phyloP scores from a whole-genome alignment of 2,888 invertebrate species.

The Phengaris alcon region DNA sequence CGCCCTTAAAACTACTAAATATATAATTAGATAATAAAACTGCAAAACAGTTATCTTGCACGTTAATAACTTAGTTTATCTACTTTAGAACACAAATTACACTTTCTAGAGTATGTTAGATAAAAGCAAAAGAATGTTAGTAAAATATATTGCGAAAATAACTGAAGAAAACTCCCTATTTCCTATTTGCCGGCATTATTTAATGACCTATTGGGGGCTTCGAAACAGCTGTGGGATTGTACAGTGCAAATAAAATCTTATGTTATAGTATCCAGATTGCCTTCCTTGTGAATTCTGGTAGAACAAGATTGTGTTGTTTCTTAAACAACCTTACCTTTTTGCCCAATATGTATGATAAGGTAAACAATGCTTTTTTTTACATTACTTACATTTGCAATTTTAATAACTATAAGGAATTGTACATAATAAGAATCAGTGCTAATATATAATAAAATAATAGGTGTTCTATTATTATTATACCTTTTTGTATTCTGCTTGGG shows the following conservation, averaged over 20 bases:
- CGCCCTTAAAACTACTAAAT: no score
- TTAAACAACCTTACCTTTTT: background rate
- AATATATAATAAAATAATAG: no score
- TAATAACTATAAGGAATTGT: no score
- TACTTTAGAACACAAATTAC: no score
- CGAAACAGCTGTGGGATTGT: background rate
- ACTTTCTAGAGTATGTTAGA: background rate
- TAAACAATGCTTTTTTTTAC: no score
- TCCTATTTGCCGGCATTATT: background rate
- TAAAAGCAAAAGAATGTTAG: background rate
- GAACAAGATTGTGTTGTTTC: background rate
- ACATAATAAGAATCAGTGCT: no score
- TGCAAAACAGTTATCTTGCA: no score
- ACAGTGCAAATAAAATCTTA: background rate
- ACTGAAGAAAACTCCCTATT: background rate
- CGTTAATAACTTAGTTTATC: no score
- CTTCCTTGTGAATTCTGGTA: background rate
- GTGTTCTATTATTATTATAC: no score
- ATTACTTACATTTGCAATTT: no score
- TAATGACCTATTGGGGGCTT: background rate
- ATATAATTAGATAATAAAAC: no score
- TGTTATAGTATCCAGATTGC: slow-evolving; percentile 13
- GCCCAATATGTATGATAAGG: background rate
- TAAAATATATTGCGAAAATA: background rate
- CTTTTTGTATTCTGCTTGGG: no score